Evolutionary conservation across 2,113 vertebrate species (phyloP).

Genomic region (Alouatta palliata): DNA sequence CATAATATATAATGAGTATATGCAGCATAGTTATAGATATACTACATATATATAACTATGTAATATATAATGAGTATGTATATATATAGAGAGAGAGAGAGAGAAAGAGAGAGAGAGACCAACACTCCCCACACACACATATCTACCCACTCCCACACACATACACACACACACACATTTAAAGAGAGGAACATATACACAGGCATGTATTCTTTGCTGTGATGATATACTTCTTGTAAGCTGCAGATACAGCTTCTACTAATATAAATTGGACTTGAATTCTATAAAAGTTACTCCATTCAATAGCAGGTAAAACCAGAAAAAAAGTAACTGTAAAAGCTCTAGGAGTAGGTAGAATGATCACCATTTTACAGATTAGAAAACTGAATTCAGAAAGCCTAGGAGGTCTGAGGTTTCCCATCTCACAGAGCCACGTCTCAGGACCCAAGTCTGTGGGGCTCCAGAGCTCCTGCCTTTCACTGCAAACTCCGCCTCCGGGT

Average conservation of each 20-base stretch:
- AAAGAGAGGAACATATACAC: neutral
- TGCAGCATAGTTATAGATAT: too few relatives aligned
- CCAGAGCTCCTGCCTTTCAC: neutral
- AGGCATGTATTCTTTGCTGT: neutral
- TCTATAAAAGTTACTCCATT: neutral
- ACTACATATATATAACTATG: too few relatives aligned
- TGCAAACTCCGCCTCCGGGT: too few relatives aligned
- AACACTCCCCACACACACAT: too few relatives aligned
- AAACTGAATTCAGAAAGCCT: neutral
- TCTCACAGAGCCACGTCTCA: neutral
- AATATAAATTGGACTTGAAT: neutral
- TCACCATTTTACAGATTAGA: neutral
- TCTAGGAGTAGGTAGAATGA: neutral
- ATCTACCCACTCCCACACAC: too few relatives aligned
- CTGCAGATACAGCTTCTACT: neutral
- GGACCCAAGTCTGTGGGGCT: neutral
- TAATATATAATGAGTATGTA: too few relatives aligned
- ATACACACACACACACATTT: too few relatives aligned
- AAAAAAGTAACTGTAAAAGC: neutral
- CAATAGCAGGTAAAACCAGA: too few relatives aligned
- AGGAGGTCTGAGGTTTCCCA: neutral
- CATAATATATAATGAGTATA: too few relatives aligned
- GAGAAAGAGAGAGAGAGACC: too few relatives aligned
- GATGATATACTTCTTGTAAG: neutral
- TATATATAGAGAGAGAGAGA: too few relatives aligned